Evolutionary conservation across 2,888 invertebrate species (phyloP).

Genomic region (Elgonia sp.): DNA sequence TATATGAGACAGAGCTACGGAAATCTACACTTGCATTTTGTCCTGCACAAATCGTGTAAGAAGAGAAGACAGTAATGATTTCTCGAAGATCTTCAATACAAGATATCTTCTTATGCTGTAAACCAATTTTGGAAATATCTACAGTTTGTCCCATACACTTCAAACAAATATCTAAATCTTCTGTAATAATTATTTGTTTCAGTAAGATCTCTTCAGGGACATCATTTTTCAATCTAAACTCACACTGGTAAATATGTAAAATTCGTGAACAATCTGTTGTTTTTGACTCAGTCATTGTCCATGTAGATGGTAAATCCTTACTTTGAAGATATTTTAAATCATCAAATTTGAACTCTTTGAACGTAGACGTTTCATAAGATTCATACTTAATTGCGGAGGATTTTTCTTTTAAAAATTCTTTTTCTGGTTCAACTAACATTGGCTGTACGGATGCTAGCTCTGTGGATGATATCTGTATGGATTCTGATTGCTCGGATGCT

Average conservation of each 20-base stretch:
- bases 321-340: background rate
- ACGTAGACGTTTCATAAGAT: no score
- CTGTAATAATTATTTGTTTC: slow-evolving; percentile 36
- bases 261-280: background rate
- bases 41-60: slow-evolving; percentile 37
- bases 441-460: no score
- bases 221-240: background rate
- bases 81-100: slow-evolving; percentile 13
- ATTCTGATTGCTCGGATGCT: no score
- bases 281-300: background rate
- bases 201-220: background rate
- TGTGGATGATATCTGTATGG: no score
- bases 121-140: background rate
- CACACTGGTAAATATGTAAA: slow-evolving; percentile 24
- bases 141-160: slow-evolving; percentile 23
- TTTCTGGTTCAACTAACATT: no score
- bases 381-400: no score
- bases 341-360: background rate
- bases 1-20: slow-evolving; percentile 8
- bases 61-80: background rate
- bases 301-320: background rate
- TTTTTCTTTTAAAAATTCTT: no score
- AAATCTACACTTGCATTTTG: slow-evolving; percentile 20
- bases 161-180: slow-evolving; percentile 2
- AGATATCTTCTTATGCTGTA: background rate